Evolutionary conservation across 2,888 invertebrate genomes (phyloP).

Genomic region (Drosophila borborema): DNA sequence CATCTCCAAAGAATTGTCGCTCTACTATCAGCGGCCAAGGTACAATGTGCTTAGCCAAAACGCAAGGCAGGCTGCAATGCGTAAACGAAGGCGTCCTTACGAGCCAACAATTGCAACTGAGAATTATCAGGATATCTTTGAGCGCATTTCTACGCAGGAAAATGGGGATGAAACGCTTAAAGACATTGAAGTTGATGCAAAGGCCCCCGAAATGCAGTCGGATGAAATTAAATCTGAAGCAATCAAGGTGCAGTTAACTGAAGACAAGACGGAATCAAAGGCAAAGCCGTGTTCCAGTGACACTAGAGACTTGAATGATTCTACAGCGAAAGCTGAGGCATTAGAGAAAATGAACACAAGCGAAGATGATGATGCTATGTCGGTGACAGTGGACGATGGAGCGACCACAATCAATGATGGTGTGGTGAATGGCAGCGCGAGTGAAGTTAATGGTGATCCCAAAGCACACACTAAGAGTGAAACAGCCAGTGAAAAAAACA

Average conservation of each 20-base stretch:
- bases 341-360: constrained; percentile 81
- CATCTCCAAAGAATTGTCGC: constrained; percentile 90
- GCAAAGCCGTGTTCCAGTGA: constrained; percentile 23
- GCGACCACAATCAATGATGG: constrained; percentile 18
- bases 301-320: constrained; percentile 24
- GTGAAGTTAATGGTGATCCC: constrained; percentile 55
- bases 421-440: constrained; percentile 45
- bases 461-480: constrained; percentile 46
- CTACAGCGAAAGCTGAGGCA: constrained; percentile 37
- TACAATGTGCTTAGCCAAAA: constrained; percentile 67
- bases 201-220: constrained; percentile 15
- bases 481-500: constrained; percentile 16
- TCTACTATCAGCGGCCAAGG: constrained; percentile 86
- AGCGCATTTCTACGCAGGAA: constrained; percentile 42
- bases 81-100: constrained; percentile 89
- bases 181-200: constrained; percentile 36
- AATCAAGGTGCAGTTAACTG: constrained; percentile 50
- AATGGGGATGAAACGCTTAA: constrained; percentile 75
- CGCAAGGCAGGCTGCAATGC: constrained; percentile 77
- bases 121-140: constrained; percentile 53
- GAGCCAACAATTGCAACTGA: constrained; percentile 83
- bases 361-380: constrained; percentile 70
- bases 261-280: constrained; percentile 31
- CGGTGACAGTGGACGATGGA: constrained; percentile 42
- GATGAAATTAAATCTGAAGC: constrained; percentile 51